These are phyloP conservation scores for Gila orcuttii DNA, from an alignment of 2,113 vertebrate genomes.

Conservation along the genomic window DNA sequence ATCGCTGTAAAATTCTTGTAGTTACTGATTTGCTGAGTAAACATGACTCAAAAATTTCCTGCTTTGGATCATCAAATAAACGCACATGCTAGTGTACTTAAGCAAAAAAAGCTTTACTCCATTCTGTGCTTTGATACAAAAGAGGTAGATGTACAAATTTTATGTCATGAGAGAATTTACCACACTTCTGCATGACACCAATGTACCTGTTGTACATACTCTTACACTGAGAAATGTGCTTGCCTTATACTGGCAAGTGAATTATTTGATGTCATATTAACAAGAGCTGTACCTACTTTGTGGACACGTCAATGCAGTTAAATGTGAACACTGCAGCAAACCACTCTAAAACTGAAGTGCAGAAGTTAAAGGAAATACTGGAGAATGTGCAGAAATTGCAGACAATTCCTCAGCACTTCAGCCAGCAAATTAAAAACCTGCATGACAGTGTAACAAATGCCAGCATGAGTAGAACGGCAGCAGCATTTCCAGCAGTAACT, in stretches of 20 bases:
- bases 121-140: constrained; percentile 1
- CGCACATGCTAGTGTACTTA: no score
- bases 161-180: background rate
- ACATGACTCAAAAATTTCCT: no score
- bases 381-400: constrained; percentile 5
- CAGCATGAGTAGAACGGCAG: background rate
- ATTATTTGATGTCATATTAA: no score
- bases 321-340: background rate
- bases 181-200: constrained; percentile 4
- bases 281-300: no score
- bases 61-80: no score
- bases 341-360: background rate
- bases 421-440: background rate
- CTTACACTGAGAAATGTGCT: background rate
- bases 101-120: background rate
- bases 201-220: background rate
- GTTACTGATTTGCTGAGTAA: no score
- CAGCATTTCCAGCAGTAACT: background rate
- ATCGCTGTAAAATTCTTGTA: no score
- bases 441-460: constrained; percentile 6
- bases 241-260: background rate
- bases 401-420: background rate
- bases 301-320: background rate
- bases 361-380: background rate
- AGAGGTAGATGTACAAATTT: constrained; percentile 12